phyloP scores from a whole-genome alignment of 2,797 vertebrate species.

The Channa striata region DNA sequence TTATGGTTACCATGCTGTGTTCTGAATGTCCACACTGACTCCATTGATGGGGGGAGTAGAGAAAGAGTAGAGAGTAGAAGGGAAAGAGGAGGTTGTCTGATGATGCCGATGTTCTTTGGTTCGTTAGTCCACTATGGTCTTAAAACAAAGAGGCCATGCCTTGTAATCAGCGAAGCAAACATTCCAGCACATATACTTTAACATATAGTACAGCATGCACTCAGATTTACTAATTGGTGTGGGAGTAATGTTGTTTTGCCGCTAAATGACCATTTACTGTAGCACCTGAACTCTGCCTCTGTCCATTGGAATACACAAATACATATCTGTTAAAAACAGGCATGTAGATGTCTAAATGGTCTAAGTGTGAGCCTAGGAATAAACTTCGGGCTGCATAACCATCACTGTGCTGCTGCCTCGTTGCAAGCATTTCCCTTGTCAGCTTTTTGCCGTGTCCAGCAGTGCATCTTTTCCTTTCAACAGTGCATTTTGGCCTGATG shows the following conservation, averaged over 20 bases:
- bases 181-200: conserved; percentile 8
- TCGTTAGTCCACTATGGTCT: conserved; percentile 39
- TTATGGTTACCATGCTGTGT: conserved; percentile 46
- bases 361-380: no score
- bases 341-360: no score
- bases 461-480: conserved; percentile 1
- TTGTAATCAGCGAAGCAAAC: conserved; percentile 27
- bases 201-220: conserved; percentile 1
- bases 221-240: conserved; percentile 20
- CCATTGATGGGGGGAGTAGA: conserved; percentile 41
- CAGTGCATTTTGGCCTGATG: conserved; percentile 13
- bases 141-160: conserved; percentile 41
- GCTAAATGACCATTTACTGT: conserved; percentile 18
- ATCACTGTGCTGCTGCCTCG: no score
- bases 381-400: no score
- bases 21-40: conserved; percentile 42
- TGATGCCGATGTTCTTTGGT: conserved; percentile 26
- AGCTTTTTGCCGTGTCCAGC: not conserved
- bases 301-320: conserved; percentile 1
- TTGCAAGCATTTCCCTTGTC: not conserved
- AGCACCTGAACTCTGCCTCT: conserved; percentile 3
- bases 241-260: conserved; percentile 24
- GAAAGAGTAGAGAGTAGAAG: conserved; percentile 27
- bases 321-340: not conserved
- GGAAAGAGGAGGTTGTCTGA: conserved; percentile 28